Evolutionary conservation across 2,888 invertebrate species (phyloP), one percentile per base, ranked within the genome.

Genomic region (Molorchus minor): DNA sequence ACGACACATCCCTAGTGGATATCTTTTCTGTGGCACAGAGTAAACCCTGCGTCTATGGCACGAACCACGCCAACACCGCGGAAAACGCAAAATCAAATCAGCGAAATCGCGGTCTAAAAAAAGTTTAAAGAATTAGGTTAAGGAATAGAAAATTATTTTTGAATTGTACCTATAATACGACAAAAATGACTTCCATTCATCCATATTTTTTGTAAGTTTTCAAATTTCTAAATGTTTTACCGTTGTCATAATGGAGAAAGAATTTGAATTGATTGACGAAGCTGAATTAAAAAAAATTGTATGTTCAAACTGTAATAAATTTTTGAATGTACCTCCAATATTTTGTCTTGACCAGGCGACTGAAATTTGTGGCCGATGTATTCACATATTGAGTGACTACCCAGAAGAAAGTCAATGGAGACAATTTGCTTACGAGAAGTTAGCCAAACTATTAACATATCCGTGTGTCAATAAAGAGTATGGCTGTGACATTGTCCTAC

Each of bases 301-400:
- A 1, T 70, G 70, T 40, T 56, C 57, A 12, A 56, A 61, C 21
- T 70, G 70, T 41, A 21, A 43, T 1, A 66, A 60, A 56, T 49
- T 49, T 1, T 45, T 70, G 13, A 69, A 67, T 43, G 65, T 70
- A 12, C 12, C 41, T 1, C 70, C 70, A 1, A 56, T 70, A 25
- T 51, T 61, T 15, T 65, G 54, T 25, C 10, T 64, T 5, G 40
- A 49, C 30, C 16, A 51, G 17, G 58, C 55, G 12, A 47, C 59
- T 10, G 40, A 38, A 16, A 60, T 69, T 36, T 70, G 70, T 36
- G 70, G 70, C 13, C 56, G 70, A 38, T 70, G 70, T 45, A 54
- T 25, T 12, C 20, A 56, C 29, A 33, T 49, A 13, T 21, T 38
- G 5, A 30, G 47, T 1, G 20, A 52, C 5, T 36, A 44, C 8